Evolutionary conservation across 2,113 vertebrate species (phyloP), one percentile per base, ranked within the genome.

Genomic region (Heliornis fulica): DNA sequence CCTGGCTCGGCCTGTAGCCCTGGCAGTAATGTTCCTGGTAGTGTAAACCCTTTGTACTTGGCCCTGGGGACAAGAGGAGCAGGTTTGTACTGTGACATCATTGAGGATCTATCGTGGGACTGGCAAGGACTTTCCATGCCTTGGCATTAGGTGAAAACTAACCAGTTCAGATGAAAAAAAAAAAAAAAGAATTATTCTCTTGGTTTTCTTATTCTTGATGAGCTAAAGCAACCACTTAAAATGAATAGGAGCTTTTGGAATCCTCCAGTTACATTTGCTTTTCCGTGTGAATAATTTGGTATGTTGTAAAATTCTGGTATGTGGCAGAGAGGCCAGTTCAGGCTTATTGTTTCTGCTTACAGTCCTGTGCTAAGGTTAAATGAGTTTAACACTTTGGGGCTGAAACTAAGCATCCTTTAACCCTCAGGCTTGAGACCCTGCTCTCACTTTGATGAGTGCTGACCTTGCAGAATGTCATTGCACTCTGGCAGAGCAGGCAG

Each of bases 61-160:
- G 66, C 15, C 9, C 23, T 0, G 3, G 29, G 32, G 32, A 21
- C 18, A 29, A 19, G 32, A 63, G 56, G 54, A 74, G 10, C 68
- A 41, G 18, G 16, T 86, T 54, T 83, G 68, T 56, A 22, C 15
- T 61, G 53, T 19, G 41, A 14, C 1, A 0, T 26, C 36, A 28
- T 43, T 1, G 3, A 32, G 34, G 72, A 25, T 13, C 21, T 1
- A 0, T 3, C 21, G 28, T 38, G 53, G 65, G 48, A 64, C 4
- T 17, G 46, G 38, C 45, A 54, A 20, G 22, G 57, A 15, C 46
- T 74, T 6, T 38, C 15, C 7, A 21, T 77, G 54, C 54, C 29
- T 29, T 17, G 56, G 18, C 10, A 5, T 48, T 66, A 29, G 11
- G 11, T 20, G 56, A 38, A 68, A 32, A 26, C 13, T n/a, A 45